Percentiles rank a stretch among this genome's conserved stretches.
Conservation (phyloP, 2,113 vertebrate genomes). For the Dolichallabes microphthalmus region DNA sequence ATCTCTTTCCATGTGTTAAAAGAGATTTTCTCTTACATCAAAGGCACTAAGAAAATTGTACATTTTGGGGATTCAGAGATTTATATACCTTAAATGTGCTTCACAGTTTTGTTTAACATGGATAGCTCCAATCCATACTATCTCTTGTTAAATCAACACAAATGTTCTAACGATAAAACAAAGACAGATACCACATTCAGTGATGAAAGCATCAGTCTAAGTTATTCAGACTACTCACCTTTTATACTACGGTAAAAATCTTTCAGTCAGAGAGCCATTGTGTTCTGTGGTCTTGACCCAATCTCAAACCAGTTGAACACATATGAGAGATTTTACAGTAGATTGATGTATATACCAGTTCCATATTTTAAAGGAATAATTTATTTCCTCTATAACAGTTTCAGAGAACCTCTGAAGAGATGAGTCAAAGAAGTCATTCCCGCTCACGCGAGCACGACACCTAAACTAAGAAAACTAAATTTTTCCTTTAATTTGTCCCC, state of each 20-base stretch:
- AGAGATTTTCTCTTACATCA: conserved; percentile 59
- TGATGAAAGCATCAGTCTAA: not conserved
- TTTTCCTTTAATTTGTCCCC: not conserved
- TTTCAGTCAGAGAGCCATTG: not conserved
- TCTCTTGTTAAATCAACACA: not conserved
- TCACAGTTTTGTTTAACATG: not conserved
- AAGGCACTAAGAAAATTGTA: conserved; percentile 54
- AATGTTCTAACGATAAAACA: not conserved
- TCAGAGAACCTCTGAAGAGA: not conserved
- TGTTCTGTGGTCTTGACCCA: not conserved
- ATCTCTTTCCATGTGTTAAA: conserved; percentile 60
- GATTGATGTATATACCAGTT: not conserved
- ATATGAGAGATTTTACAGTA: not conserved
- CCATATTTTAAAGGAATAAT: not conserved
- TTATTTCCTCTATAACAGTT: not conserved
- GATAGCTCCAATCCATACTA: not conserved
- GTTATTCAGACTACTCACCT: not conserved
- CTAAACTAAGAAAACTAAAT: not conserved
- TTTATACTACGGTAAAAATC: not conserved
- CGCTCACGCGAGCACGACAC: not conserved
- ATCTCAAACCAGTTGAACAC: not conserved
- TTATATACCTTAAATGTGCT: not conserved
- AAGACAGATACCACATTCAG: not conserved
- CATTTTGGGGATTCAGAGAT: not conserved
- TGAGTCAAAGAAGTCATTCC: not conserved